phyloP scores from a whole-genome alignment of 2,888 invertebrate species.

The Drosophila rellima region DNA sequence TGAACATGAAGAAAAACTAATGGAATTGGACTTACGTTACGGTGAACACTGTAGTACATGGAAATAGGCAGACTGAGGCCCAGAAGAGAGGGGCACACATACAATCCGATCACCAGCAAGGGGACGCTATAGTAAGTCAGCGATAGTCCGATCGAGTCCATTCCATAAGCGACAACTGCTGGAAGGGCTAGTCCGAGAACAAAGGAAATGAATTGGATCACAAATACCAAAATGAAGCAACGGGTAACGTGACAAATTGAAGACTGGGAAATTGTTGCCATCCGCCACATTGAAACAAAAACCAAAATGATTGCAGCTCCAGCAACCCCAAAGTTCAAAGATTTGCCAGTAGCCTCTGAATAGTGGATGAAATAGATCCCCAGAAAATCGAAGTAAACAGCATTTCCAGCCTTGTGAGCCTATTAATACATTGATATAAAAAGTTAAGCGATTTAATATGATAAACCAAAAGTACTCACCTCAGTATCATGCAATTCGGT shows the following conservation, averaged over 20 bases:
- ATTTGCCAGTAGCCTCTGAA: conserved; percentile 85
- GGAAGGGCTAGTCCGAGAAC: conserved; percentile 79
- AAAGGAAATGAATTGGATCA: conserved; percentile 68
- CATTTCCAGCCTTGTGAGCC: conserved; percentile 84
- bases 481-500: conserved; percentile 74
- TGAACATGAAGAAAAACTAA: too few relatives aligned
- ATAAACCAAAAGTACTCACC: conserved; percentile 44
- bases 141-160: conserved; percentile 84
- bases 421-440: conserved; percentile 46
- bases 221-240: conserved; percentile 45
- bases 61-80: conserved; percentile 78
- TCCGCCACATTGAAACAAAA: conserved; percentile 71
- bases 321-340: conserved; percentile 83
- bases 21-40: conserved; percentile 63
- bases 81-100: conserved; percentile 81
- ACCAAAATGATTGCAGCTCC: conserved; percentile 78
- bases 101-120: conserved; percentile 86
- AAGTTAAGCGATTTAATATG: neutral
- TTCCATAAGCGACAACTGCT: conserved; percentile 79
- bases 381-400: conserved; percentile 91
- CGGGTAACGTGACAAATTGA: conserved; percentile 65
- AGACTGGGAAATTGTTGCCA: conserved; percentile 63
- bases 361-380: conserved; percentile 90
- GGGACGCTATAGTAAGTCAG: conserved; percentile 88
- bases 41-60: conserved; percentile 72